Percentiles rank a stretch among this genome's conserved stretches.
Evolutionary conservation across 2,797 vertebrate genomes (phyloP).

Genomic region (Chloroceryle inda): DNA sequence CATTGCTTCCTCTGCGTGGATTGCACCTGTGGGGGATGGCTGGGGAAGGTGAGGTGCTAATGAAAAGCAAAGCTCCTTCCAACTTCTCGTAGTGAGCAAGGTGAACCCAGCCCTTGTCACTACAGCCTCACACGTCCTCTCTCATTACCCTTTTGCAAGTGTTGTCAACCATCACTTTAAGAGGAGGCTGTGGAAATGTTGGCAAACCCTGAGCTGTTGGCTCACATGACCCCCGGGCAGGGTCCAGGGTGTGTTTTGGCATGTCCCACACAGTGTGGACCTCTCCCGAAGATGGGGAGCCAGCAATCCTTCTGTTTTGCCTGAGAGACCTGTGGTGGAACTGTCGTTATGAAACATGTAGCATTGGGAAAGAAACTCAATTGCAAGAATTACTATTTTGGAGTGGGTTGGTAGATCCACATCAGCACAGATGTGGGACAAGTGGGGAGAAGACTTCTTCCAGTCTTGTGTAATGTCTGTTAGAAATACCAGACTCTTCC

Average conservation of each 20-base stretch:
- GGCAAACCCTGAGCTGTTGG: neutral
- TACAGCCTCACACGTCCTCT: neutral
- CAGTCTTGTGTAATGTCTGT: neutral
- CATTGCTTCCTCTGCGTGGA: neutral
- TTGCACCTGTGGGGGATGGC: accelerated
- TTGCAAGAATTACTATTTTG: neutral
- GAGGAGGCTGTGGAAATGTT: neutral
- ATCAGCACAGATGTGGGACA: neutral
- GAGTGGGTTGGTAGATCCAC: neutral
- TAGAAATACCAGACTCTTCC: neutral
- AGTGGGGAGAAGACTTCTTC: neutral
- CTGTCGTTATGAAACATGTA: neutral
- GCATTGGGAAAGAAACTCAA: neutral
- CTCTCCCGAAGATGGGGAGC: neutral
- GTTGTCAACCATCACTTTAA: neutral
- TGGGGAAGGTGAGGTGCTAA: neutral
- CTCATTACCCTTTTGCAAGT: neutral
- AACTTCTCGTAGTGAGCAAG: neutral
- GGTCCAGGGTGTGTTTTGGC: neutral
- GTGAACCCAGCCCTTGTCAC: neutral
- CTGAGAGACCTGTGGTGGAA: neutral
- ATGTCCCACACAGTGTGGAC: neutral
- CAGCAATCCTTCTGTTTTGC: neutral
- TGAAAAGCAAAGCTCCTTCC: neutral
- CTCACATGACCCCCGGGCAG: neutral